These are phyloP conservation scores for Brachionus calyciflorus DNA, from an alignment of 1,140 invertebrate genomes.

Conservation along the genomic window DNA sequence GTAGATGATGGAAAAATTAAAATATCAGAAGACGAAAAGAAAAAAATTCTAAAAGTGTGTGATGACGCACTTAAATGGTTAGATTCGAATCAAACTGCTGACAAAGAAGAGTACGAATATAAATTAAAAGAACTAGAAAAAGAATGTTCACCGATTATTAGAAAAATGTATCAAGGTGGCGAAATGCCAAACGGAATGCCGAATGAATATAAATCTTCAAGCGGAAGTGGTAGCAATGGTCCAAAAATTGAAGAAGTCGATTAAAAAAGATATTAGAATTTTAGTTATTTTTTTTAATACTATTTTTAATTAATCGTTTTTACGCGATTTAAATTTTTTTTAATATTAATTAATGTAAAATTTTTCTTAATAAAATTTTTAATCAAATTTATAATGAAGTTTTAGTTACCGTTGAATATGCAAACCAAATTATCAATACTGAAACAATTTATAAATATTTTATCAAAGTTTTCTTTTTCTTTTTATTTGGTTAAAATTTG, in stretches of 20 bases:
- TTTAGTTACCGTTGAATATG: too few relatives aligned
- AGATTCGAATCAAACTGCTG: slow-evolving; percentile 79
- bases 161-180: slow-evolving; percentile 62
- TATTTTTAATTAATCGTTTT: not conserved
- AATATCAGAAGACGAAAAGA: slow-evolving; percentile 78
- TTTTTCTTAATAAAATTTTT: too few relatives aligned
- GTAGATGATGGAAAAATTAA: slow-evolving; percentile 69
- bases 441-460: too few relatives aligned
- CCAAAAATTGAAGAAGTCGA: slow-evolving; percentile 47
- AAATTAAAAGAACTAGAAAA: slow-evolving; percentile 59
- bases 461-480: too few relatives aligned
- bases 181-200: slow-evolving; percentile 21
- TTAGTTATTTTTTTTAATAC: not conserved
- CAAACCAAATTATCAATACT: too few relatives aligned
- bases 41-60: slow-evolving; percentile 81
- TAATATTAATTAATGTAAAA: not conserved
- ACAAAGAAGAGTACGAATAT: slow-evolving; percentile 59
- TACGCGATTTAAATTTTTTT: not conserved
- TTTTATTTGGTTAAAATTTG: too few relatives aligned
- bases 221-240: not conserved
- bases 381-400: too few relatives aligned
- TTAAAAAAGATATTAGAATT: slow-evolving; percentile 7
- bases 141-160: slow-evolving; percentile 62
- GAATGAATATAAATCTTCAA: not conserved
- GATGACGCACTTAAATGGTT: slow-evolving; percentile 90